Base-by-base conservation (phyloP, 2,797 vertebrate genomes). In the Hipposideros larvatus region DNA sequence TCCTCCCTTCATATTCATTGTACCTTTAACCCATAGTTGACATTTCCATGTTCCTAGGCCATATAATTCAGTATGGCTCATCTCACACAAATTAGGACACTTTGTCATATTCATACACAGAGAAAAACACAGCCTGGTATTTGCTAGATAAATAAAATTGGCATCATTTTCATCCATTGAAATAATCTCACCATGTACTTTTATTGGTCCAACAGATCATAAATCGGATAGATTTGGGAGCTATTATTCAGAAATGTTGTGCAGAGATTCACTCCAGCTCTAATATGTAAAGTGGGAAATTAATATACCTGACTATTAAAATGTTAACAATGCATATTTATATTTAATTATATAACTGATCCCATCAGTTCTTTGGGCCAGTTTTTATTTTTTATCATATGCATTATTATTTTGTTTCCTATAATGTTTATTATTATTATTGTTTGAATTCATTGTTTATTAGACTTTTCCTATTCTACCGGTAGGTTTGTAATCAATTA, bases 91-190 rank as follows among this genome's bases (percentile, higher is more conserved):
- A 87, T 78, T 34, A 84, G 46, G 53, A 34, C 16, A 84, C 22
- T 86, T 80, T 70, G 19, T 92, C 77, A 57, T 16, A 5, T 90
- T 82, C 84, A 70, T 41, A 37, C 19, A 37, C 9, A 18, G 26
- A 95, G 28, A 84, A 87, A 83, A 75, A 63, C 13, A 31, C 53
- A 71, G 2, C 19, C 4, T 13, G 63, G 43, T 22, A 26, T 90
- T 97, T 85, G 48, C 18, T 87, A 80, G 53, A 59, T 55, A 92
- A 55, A 53, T 75, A 92, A 65, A 95, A 68, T 13, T 31, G 5
- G 31, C 37, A 94, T 7, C 4, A 55, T 83, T 90, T 92, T 78
- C 21, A 89, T 71, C n/a, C 68, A 26, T 37, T 61, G 31, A 59
- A 53, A 66, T 79, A 77, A 59, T 91, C 11, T 90, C 9, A 43